Base-by-base conservation (phyloP, 2,888 invertebrate species). In the Tetragonula carbonaria region DNA sequence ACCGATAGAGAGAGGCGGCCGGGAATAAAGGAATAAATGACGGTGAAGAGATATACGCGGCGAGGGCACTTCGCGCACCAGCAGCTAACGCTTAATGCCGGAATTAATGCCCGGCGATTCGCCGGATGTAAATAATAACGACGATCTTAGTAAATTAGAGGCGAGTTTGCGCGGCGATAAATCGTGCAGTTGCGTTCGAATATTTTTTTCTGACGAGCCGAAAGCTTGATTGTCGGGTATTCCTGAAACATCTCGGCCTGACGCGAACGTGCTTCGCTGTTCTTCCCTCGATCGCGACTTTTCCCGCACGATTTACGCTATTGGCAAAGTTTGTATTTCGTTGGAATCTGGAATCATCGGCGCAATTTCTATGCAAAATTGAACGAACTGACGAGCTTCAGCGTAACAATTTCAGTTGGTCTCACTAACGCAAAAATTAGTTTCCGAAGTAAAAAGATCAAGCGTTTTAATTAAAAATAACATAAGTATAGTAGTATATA, bases 11-110 rank as follows among this genome's bases (percentile, higher is more conserved):
- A 33, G 33, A 81, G 78, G 72, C 82, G 84, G 86, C 33, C 63
- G 68, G 74, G 82, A 80, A 89, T 80, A 79, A 85, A 87, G 88
- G 87, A 87, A 87, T 73, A 86, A 83, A 87, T 78, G 88, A 88
- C 73, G 74, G 80, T 23, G 84, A 72, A 65, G 78, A 85, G 84
- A 89, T 86, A 82, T 74, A 77, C 67, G 70, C 81, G 59, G 45
- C 53, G 5, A 53, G 16, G 8, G 45, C 79, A 23, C 23, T 23
- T 59, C 38, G 55, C 50, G 72, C 59, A 55, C 21, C 59, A 53
- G 51, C 65, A 51, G 68, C 73, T 57, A 38, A 14, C 74, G 45
- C 45, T 67, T 75, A 55, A 78, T 78, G 66, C 73, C 63, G 75
- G 72, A 74, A 73, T 75, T 67, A 67, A 75, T 75, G 70, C 53